Evolutionary conservation across 2,113 vertebrate species (phyloP), one percentile per base, ranked within the genome.

Genomic region (Coryphaenoides rupestris): DNA sequence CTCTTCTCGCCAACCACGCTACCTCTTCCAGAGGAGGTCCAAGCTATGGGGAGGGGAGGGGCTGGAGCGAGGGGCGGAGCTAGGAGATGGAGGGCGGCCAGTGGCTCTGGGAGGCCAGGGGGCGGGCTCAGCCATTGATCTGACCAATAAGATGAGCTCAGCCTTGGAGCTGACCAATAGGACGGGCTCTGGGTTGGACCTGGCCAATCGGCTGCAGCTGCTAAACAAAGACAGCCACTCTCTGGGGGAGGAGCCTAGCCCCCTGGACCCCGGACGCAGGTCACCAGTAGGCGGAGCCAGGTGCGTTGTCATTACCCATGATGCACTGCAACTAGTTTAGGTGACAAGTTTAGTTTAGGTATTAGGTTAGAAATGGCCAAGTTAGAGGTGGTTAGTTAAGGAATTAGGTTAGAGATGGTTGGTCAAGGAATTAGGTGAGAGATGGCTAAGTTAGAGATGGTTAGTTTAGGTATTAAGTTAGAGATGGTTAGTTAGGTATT

Each of bases 11-110:
- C 95, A 94, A 84, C 96, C 97, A 70, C 96, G 95, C 86, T 98
- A 98, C 89, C 94, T 98, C 89, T 98, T 99, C 90, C 97, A 98
- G 93, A 95, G 96, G 92, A 92, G 95, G 86, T 98, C 96, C 83
- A 99, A 98, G 92, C 92, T 98, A 78, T 98, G 96, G 97, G 97
- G 96, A 82, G 96, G 95, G 88, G 95, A 94, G 64, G 94, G 95
- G 78, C 91, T 92, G 75, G 81, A 92, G 87, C 83, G 92, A 86
- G 86, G 91, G 88, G 84, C 88, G 73, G 88, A 80, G 73, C 89
- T 92, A 81, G 66, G 76, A 6, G 60, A 55, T 2, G 33, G 33
- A 10, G 33, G 77, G 5, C 87, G 95, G 61, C 94, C 94, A 22
- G 92, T 91, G 69, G 94, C 95, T 61, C 92, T 94, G 76, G 91